Evolutionary conservation across 2,113 vertebrate genomes (phyloP).

Genomic region (Trochalopteron elliotii): DNA sequence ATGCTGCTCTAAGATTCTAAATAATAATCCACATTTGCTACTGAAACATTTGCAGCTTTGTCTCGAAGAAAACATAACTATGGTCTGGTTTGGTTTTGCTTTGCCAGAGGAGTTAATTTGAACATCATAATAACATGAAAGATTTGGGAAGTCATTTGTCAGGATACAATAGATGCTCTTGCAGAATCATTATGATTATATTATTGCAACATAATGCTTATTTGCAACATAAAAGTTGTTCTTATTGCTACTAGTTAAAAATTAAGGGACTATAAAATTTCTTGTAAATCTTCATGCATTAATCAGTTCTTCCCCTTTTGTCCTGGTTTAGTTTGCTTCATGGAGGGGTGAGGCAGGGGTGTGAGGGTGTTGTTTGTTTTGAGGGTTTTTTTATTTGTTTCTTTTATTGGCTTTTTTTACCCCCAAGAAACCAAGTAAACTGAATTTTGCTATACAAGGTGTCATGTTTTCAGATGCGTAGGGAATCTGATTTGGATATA

Average conservation of each 20-base stretch:
- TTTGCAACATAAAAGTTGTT: background rate
- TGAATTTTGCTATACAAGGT: background rate
- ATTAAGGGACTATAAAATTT: background rate
- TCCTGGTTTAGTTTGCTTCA: background rate
- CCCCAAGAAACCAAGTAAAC: background rate
- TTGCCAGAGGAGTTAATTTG: background rate
- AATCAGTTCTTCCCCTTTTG: background rate
- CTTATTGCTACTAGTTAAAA: background rate
- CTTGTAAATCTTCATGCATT: background rate
- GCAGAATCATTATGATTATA: background rate
- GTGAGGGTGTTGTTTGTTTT: background rate
- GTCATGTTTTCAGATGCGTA: background rate
- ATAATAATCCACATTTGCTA: background rate
- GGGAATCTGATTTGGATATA: background rate
- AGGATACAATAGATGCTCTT: background rate
- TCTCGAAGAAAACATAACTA: background rate
- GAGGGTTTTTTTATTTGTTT: background rate
- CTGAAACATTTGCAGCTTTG: background rate
- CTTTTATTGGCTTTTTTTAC: background rate
- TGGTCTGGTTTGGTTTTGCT: background rate
- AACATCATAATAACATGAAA: background rate
- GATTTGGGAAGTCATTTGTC: background rate
- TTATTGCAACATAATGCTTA: too few species aligned
- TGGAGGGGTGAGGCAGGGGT: fast-evolving
- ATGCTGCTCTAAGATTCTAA: background rate